A percentile compares a stretch with the other conserved stretches of the same genome.
phyloP scores from a whole-genome alignment of 2,888 invertebrate species.

The Exephanes ischioxanthus region DNA sequence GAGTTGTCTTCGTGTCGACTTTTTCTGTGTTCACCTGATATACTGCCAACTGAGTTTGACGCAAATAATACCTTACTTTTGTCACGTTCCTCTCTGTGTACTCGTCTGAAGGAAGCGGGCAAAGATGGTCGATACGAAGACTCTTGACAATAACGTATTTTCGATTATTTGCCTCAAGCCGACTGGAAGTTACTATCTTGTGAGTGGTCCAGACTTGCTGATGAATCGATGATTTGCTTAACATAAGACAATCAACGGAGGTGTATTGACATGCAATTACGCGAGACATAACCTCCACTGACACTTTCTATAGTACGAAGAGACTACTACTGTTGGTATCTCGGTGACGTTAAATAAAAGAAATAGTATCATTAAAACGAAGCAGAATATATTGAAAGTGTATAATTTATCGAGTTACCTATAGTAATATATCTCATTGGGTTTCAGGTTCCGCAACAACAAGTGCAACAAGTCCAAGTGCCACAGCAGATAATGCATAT shows the following conservation, averaged over 20 bases:
- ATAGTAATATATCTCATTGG: not conserved
- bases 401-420: not conserved
- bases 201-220: slow-evolving; percentile 60
- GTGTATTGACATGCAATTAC: not conserved
- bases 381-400: not conserved
- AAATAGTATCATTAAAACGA: not conserved
- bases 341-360: not conserved
- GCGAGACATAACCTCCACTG: slow-evolving; percentile 57
- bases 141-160: slow-evolving; percentile 64
- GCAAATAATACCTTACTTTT: not conserved
- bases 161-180: slow-evolving; percentile 68
- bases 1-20: too few relatives aligned
- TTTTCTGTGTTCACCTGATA: too few relatives aligned
- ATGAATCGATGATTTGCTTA: not conserved
- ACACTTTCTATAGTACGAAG: not conserved
- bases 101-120: slow-evolving; percentile 37
- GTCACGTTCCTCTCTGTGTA: not conserved
- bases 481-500: slow-evolving; percentile 84
- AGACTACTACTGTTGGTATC: not conserved
- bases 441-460: slow-evolving; percentile 79
- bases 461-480: slow-evolving; percentile 78
- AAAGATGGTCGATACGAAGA: slow-evolving; percentile 71
- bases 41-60: not conserved
- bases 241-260: not conserved
- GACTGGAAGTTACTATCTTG: slow-evolving; percentile 67